Conservation (phyloP, 2,113 vertebrate genomes). For the Lepidothrix coronata region DNA sequence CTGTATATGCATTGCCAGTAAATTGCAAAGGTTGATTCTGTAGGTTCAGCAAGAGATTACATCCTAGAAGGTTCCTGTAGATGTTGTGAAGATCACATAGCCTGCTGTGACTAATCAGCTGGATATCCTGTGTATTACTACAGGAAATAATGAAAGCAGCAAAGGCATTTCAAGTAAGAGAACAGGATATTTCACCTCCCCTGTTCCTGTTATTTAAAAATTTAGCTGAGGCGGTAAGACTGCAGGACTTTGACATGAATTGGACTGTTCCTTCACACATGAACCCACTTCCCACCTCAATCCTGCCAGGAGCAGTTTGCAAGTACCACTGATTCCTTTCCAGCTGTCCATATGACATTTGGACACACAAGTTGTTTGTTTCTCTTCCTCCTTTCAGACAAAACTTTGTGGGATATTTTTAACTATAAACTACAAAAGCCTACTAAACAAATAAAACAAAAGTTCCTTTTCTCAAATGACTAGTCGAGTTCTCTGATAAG, state of each 20-base stretch:
- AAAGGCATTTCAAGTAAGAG: slow-evolving; percentile 1
- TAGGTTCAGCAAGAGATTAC: not conserved
- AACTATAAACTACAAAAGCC: not conserved
- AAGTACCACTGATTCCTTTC: not conserved
- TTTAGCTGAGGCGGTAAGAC: slow-evolving; percentile 13
- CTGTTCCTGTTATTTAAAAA: slow-evolving; percentile 47
- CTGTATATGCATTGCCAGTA: not conserved
- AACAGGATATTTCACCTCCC: not conserved
- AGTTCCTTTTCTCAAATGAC: slow-evolving; percentile 4
- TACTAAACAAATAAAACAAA: slow-evolving; percentile 33
- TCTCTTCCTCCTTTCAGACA: not conserved
- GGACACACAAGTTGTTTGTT: not conserved
- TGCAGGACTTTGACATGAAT: not conserved
- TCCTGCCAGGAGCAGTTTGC: not conserved
- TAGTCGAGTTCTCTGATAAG: not conserved
- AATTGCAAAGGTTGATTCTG: not conserved
- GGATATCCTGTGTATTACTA: slow-evolving; percentile 33
- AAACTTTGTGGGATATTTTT: not conserved
- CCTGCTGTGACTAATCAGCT: slow-evolving; percentile 24
- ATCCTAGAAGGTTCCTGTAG: slow-evolving; percentile 6
- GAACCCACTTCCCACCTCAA: not conserved
- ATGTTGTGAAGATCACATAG: slow-evolving; percentile 9
- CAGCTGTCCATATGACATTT: not conserved
- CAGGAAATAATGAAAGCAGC: slow-evolving; percentile 25
- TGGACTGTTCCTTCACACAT: not conserved